A percentile compares a stretch with the other conserved stretches of the same genome.
Conservation (phyloP, 2,888 invertebrate species). For the Meganola albula region DNA sequence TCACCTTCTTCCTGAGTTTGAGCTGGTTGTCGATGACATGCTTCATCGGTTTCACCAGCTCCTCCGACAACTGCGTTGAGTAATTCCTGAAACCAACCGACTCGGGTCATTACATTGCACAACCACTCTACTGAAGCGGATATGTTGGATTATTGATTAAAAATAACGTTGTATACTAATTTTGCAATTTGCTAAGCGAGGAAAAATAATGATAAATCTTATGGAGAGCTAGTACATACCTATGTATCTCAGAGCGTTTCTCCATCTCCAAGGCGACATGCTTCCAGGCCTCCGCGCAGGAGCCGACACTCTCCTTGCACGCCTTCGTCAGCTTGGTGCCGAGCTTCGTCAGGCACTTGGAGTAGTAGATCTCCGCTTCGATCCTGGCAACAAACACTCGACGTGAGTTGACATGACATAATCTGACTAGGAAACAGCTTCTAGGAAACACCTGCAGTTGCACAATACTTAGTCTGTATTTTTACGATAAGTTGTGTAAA, state of each 20-base stretch:
- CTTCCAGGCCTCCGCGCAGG: conserved; percentile 94
- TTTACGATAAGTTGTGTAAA: conserved; percentile 36
- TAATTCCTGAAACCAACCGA: conserved; percentile 81
- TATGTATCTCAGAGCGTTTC: conserved; percentile 92
- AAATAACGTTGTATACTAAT: too few relatives aligned
- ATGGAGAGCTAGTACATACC: too few relatives aligned
- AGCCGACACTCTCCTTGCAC: conserved; percentile 85
- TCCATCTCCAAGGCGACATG: conserved; percentile 95
- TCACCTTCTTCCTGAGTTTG: conserved; percentile 83
- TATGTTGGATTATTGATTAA: too few relatives aligned
- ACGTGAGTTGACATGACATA: too few relatives aligned
- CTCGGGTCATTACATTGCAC: too few relatives aligned
- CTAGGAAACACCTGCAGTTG: conserved; percentile 31
- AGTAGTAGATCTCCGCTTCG: conserved; percentile 93
- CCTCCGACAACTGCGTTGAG: conserved; percentile 87
- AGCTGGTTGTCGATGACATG: conserved; percentile 83
- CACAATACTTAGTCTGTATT: conserved; percentile 36
- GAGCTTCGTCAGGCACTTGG: conserved; percentile 92
- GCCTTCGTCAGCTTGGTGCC: conserved; percentile 91
- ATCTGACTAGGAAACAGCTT: conserved; percentile 27
- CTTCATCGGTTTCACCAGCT: conserved; percentile 92
- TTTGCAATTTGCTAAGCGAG: too few relatives aligned
- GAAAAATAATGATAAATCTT: too few relatives aligned
- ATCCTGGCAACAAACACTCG: conserved; percentile 75
- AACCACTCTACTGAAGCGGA: too few relatives aligned